Conservation (phyloP, 2,888 invertebrate genomes). For the Atethmia centrago region DNA sequence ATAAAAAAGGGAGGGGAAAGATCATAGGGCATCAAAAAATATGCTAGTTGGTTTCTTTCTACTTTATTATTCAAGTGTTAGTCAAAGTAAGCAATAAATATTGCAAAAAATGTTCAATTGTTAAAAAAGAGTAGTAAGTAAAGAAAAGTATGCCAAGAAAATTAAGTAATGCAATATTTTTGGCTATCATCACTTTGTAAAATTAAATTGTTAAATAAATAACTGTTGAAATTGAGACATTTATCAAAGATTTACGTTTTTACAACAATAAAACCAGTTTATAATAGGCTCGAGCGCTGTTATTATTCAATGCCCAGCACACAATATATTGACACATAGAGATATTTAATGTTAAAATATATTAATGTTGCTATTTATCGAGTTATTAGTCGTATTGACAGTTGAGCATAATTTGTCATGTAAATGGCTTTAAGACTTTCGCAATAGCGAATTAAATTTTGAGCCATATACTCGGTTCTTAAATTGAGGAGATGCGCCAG, state of each 20-base stretch:
- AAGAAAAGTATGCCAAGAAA: constrained; percentile 4
- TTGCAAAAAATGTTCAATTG: neutral
- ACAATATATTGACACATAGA: constrained; percentile 48
- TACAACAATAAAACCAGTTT: constrained; percentile 46
- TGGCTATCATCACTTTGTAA: constrained; percentile 23
- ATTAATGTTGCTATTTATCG: constrained; percentile 58
- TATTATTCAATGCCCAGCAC: constrained; percentile 48
- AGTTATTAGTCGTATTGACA: constrained; percentile 46
- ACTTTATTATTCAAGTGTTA: neutral
- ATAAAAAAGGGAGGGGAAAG: neutral
- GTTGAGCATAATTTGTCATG: constrained; percentile 34
- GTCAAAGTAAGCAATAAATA: neutral
- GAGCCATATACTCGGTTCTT: constrained; percentile 20
- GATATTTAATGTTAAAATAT: constrained; percentile 54
- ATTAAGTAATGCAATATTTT: constrained; percentile 25
- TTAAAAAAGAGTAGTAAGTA: neutral
- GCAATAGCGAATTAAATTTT: constrained; percentile 18
- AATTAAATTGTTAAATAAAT: constrained; percentile 25
- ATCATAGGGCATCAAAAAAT: neutral
- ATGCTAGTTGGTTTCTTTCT: neutral
- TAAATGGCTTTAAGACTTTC: constrained; percentile 30
- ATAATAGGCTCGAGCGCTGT: constrained; percentile 32
- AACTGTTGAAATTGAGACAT: constrained; percentile 56
- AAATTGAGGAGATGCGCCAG: neutral
- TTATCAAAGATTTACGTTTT: constrained; percentile 55